A percentile compares a stretch with the other conserved stretches of the same genome.
Evolutionary conservation across 1,140 invertebrate genomes (phyloP).

Genomic region (Phthorimaea operculella): DNA sequence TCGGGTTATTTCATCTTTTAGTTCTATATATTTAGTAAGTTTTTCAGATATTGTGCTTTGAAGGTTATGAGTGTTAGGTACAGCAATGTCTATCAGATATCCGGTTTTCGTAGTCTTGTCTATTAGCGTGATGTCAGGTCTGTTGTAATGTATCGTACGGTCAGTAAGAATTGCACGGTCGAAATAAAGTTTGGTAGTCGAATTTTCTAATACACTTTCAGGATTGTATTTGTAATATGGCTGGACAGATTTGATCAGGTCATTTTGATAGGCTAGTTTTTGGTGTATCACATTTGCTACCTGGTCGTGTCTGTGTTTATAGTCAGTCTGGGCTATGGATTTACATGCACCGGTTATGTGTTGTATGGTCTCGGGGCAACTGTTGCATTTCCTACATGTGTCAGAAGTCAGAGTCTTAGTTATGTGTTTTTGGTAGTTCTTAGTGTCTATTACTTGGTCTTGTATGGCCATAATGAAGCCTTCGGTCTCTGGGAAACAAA

Average conservation of each 20-base stretch:
- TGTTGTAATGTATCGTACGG: constrained; percentile 1
- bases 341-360: not conserved
- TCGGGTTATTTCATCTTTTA: constrained; percentile 8
- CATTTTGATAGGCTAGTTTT: constrained; percentile 6
- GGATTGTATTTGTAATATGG: constrained; percentile 5
- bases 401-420: not conserved
- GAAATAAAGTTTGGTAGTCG: constrained; percentile 6
- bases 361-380: not conserved
- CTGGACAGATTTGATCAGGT: not conserved
- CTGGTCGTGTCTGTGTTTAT: constrained; percentile 6
- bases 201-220: constrained; percentile 3
- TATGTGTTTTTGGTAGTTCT: constrained; percentile 6
- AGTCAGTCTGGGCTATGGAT: constrained; percentile 5
- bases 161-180: constrained; percentile 6
- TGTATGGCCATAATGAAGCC: constrained; percentile 1
- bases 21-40: constrained; percentile 8
- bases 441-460: constrained; percentile 1
- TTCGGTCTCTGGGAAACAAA: not conserved
- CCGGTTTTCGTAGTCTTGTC: constrained; percentile 3
- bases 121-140: constrained; percentile 1
- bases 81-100: constrained; percentile 8
- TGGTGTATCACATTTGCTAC: constrained; percentile 6
- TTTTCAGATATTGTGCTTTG: constrained; percentile 8
- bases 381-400: constrained; percentile 5
- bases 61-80: constrained; percentile 6